phyloP scores from a whole-genome alignment of 2,888 invertebrate genomes.

The Nephrotoma flavescens region DNA sequence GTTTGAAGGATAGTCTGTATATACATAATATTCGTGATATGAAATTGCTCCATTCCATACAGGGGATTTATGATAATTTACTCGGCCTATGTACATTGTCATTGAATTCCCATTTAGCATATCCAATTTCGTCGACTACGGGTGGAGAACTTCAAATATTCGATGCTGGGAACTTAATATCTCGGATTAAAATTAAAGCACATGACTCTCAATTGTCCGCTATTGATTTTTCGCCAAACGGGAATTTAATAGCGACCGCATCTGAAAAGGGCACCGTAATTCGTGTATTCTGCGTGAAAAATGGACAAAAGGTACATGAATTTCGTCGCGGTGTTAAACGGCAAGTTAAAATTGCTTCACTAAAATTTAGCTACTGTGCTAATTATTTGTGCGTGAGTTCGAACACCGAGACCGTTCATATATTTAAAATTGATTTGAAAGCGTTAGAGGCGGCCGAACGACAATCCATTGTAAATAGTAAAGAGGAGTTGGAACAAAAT shows the following conservation, averaged over 20 bases:
- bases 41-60: constrained; percentile 30
- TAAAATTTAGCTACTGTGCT: constrained; percentile 26
- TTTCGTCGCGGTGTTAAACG: constrained; percentile 30
- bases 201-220: constrained; percentile 29
- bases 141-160: constrained; percentile 29
- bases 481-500: constrained; percentile 5
- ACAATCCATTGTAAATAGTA: constrained; percentile 10
- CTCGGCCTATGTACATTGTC: constrained; percentile 28
- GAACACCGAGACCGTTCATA: constrained; percentile 31
- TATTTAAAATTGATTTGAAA: constrained; percentile 27
- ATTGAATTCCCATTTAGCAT: constrained; percentile 28
- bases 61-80: constrained; percentile 26
- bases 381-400: constrained; percentile 30
- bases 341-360: constrained; percentile 28
- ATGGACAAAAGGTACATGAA: constrained; percentile 30
- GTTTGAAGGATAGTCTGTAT: constrained; percentile 26
- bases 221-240: constrained; percentile 27
- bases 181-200: constrained; percentile 25
- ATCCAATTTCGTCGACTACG: constrained; percentile 19
- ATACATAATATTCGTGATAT: constrained; percentile 32
- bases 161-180: constrained; percentile 24
- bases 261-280: constrained; percentile 32
- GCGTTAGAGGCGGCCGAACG: constrained; percentile 26
- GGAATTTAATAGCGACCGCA: constrained; percentile 28
- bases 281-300: constrained; percentile 30